A percentile compares a stretch with the other conserved stretches of the same genome.
phyloP scores from a whole-genome alignment of 2,888 invertebrate species.

The Acanthosepion pharaonis region DNA sequence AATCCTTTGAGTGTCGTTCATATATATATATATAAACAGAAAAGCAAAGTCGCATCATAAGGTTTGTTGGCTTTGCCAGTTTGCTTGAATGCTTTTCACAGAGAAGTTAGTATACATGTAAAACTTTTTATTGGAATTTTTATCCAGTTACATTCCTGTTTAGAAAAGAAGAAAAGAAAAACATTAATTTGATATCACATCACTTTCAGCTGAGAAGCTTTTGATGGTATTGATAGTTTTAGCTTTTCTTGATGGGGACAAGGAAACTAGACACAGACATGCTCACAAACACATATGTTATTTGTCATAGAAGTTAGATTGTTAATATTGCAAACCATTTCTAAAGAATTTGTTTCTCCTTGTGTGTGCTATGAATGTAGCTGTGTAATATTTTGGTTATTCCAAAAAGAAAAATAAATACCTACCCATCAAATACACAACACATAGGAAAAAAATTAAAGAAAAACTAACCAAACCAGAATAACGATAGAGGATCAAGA shows the following conservation, averaged over 20 bases:
- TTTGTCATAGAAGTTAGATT: no score
- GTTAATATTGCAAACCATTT: no score
- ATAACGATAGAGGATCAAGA: no score
- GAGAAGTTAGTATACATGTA: background rate
- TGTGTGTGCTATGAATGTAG: no score
- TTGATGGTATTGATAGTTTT: background rate
- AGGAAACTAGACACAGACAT: background rate
- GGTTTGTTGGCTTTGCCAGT: background rate
- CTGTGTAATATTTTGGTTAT: no score
- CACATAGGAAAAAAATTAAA: no score
- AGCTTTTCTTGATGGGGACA: background rate
- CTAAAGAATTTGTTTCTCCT: no score
- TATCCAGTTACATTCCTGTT: background rate
- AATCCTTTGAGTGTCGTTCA: no score
- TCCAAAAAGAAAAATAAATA: no score
- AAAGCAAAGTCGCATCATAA: background rate
- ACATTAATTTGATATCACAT: background rate
- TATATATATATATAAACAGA: no score
- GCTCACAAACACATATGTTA: background rate
- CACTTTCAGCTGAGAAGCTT: conserved; percentile 12
- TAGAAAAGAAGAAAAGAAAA: background rate
- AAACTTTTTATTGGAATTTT: background rate
- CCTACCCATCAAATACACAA: no score
- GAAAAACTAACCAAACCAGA: no score
- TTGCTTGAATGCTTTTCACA: background rate